phyloP scores from a whole-genome alignment of 2,797 vertebrate species.

The Otolemur crassicaudatus region DNA sequence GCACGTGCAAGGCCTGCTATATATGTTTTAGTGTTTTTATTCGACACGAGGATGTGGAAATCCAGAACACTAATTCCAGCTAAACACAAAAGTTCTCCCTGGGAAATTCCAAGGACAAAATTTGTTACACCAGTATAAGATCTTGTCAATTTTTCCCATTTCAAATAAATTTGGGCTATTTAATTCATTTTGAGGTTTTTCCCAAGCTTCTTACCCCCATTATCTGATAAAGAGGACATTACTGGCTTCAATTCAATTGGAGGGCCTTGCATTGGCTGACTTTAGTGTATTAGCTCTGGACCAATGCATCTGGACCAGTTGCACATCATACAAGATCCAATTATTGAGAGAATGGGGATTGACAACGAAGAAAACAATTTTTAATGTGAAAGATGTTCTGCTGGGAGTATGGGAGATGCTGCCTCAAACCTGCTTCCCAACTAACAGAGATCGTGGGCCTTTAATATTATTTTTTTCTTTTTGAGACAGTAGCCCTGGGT shows the following conservation, averaged over 20 bases:
- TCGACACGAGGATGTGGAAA: background rate
- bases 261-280: background rate
- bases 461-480: background rate
- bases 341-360: background rate
- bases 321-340: background rate
- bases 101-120: background rate
- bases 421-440: background rate
- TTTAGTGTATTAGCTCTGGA: background rate
- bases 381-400: background rate
- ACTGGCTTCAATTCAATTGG: background rate
- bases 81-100: background rate
- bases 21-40: background rate
- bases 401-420: background rate
- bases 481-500: no score
- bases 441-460: background rate
- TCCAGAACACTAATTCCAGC: background rate
- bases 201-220: background rate
- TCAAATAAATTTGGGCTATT: background rate
- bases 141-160: background rate
- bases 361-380: background rate
- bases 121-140: background rate
- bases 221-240: background rate
- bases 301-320: background rate
- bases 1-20: background rate
- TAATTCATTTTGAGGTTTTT: background rate